Percentiles rank a stretch among this genome's conserved stretches.
Conservation (phyloP, 92 coral and sea anemone species). For the Heliopora coerulea region DNA sequence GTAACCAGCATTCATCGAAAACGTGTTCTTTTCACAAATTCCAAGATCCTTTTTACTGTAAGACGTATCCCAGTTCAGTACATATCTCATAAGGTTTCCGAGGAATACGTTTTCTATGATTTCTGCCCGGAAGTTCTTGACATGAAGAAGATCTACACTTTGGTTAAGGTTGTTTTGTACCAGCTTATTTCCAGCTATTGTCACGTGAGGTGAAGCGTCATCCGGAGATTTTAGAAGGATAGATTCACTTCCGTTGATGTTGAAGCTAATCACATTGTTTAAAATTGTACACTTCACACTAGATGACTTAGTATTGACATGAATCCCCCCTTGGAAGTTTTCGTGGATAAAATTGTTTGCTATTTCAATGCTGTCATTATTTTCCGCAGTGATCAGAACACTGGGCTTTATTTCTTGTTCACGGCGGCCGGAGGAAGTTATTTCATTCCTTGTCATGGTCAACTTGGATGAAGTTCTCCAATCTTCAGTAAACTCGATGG, state of each 20-base stretch:
- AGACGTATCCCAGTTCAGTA: background rate
- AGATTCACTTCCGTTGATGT: conserved; percentile 18
- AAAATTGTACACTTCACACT: background rate
- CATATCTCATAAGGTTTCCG: conserved; percentile 1
- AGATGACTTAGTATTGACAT: background rate
- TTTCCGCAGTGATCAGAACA: background rate
- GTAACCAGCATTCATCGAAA: conserved; percentile 8
- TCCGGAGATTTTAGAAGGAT: background rate
- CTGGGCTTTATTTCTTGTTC: background rate
- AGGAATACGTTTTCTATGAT: conserved; percentile 11
- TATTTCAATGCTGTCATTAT: conserved; percentile 19
- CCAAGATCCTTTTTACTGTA: background rate
- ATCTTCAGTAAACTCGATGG: background rate
- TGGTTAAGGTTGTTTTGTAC: background rate
- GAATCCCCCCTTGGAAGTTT: conserved; percentile 19
- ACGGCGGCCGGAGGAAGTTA: background rate
- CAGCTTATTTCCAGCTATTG: conserved; percentile 25
- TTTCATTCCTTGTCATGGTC: conserved; percentile 6
- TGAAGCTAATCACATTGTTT: conserved; percentile 8
- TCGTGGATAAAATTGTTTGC: conserved; percentile 3
- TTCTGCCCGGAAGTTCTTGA: background rate
- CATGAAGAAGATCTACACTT: background rate
- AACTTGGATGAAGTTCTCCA: background rate
- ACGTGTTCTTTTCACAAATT: background rate
- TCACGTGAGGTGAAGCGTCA: background rate